These are phyloP conservation scores for Timema podura DNA, from an alignment of 2,888 invertebrate species.

Conservation along the genomic window DNA sequence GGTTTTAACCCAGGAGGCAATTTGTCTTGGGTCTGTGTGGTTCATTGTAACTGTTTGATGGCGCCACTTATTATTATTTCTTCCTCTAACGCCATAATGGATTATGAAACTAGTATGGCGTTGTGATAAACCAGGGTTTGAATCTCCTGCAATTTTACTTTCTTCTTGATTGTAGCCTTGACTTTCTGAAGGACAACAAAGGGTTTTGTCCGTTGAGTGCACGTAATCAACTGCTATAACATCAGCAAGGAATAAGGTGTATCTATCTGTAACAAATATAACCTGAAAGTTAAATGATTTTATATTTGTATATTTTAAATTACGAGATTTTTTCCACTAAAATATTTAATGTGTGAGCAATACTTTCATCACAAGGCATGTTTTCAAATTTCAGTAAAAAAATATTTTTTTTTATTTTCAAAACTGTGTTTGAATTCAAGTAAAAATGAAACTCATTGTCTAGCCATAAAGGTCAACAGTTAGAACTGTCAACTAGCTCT, in stretches of 20 bases:
- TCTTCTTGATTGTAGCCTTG: conserved; percentile 16
- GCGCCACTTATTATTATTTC: conserved; percentile 54
- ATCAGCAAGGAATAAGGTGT: conserved; percentile 53
- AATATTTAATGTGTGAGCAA: no score
- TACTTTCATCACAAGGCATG: no score
- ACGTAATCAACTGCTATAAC: conserved; percentile 52
- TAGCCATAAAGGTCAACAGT: no score
- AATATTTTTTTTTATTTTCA: no score
- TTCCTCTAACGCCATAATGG: conserved; percentile 56
- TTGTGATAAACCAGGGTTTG: conserved; percentile 20
- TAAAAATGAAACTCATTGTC: no score
- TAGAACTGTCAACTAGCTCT: no score
- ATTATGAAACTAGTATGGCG: conserved; percentile 52
- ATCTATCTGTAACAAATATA: conserved; percentile 47
- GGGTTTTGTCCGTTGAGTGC: conserved; percentile 43
- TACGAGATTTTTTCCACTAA: no score
- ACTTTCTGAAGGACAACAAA: conserved; percentile 20
- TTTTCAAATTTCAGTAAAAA: no score
- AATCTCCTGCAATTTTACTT: conserved; percentile 32
- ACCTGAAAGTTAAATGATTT: no score
- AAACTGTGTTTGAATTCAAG: no score
- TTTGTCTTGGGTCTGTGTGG: conserved; percentile 56
- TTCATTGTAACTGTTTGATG: conserved; percentile 54
- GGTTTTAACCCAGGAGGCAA: conserved; percentile 60
- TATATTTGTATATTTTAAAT: no score